Evolutionary conservation across 2,113 vertebrate species (phyloP).

Genomic region (Rallus limicola): DNA sequence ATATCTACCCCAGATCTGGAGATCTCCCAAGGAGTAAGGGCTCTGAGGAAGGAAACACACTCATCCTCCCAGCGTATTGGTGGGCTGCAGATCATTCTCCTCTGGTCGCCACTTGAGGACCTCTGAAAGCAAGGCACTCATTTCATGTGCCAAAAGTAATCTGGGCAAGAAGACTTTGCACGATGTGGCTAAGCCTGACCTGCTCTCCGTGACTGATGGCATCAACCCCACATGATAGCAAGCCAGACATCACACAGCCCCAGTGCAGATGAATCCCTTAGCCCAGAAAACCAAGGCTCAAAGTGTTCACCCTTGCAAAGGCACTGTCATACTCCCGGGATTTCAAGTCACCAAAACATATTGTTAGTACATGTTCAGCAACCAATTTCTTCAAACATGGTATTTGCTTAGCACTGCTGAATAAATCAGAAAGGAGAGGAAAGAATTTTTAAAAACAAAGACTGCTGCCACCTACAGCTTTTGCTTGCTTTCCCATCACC

Average conservation of each 20-base stretch:
- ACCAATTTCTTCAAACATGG: background rate
- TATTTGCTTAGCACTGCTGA: background rate
- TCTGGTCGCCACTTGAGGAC: background rate
- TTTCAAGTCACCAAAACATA: background rate
- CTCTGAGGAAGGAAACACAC: background rate
- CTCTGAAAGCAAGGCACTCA: background rate
- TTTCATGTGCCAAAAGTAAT: background rate
- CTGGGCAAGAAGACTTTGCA: background rate
- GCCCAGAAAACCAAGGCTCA: background rate
- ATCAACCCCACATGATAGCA: no score
- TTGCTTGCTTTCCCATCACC: background rate
- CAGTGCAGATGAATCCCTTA: accelerated
- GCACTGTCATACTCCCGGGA: no score
- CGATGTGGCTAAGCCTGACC: background rate
- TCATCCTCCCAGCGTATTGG: background rate
- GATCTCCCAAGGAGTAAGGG: background rate
- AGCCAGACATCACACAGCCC: background rate
- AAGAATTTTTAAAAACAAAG: background rate
- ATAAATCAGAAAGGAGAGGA: background rate
- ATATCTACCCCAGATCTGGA: background rate
- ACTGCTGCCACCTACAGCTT: background rate
- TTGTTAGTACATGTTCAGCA: background rate
- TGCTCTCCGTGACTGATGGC: background rate
- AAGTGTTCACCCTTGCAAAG: background rate
- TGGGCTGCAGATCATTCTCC: background rate